phyloP scores from a whole-genome alignment of 2,797 vertebrate genomes.

The Urophycis tenuis region DNA sequence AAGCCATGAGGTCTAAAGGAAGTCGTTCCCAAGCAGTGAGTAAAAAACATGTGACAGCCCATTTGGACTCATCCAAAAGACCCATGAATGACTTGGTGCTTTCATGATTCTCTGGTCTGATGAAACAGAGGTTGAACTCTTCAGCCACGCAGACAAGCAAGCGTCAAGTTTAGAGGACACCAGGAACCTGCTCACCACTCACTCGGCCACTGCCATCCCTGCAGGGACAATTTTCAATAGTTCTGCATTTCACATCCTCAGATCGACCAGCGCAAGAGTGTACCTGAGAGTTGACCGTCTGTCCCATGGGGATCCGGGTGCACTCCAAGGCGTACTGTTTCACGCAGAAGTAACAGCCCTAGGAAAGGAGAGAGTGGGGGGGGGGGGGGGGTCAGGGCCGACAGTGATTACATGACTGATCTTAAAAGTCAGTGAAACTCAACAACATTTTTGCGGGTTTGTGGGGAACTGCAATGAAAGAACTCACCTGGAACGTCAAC shows the following conservation, averaged over 20 bases:
- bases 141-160: too few relatives aligned
- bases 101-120: too few relatives aligned
- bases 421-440: background rate
- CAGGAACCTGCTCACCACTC: background rate
- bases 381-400: background rate
- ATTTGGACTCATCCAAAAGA: too few relatives aligned
- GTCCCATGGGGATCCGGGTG: constrained; percentile 96
- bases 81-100: too few relatives aligned
- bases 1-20: too few relatives aligned
- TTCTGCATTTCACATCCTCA: background rate
- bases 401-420: background rate
- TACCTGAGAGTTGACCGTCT: constrained; percentile 99
- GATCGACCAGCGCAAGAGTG: constrained; percentile 17
- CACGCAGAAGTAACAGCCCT: constrained; percentile 98
- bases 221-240: background rate
- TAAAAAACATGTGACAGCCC: too few relatives aligned
- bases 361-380: background rate
- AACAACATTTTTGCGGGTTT: too few relatives aligned
- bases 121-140: too few relatives aligned
- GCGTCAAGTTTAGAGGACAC: too few relatives aligned
- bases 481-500: constrained; percentile 87
- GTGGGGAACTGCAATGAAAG: background rate
- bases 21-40: too few relatives aligned
- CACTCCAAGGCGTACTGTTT: constrained; percentile 97
- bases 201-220: background rate